Evolutionary conservation across 2,888 invertebrate species (phyloP).

Genomic region (Mamestra brassicae): DNA sequence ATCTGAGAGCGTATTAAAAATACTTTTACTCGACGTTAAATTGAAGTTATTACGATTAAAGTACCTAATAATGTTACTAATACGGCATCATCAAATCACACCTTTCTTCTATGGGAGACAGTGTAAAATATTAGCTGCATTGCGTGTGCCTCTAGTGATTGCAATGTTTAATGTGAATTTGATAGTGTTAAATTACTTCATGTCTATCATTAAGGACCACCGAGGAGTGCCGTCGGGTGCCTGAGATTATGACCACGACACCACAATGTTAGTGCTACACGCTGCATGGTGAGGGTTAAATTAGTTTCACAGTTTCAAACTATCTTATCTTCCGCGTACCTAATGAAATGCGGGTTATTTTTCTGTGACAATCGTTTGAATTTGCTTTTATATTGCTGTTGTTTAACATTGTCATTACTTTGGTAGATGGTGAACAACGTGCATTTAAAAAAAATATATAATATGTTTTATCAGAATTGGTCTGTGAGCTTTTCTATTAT

Average conservation of each 20-base stretch:
- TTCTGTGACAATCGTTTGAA: conserved; percentile 11
- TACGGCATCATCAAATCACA: conserved; percentile 24
- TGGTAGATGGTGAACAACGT: too few species aligned
- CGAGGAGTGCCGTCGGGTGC: conserved; percentile 48
- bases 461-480: background rate
- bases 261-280: conserved; percentile 33
- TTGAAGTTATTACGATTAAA: conserved; percentile 13
- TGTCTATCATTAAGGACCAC: conserved; percentile 65
- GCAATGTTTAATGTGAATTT: conserved; percentile 65
- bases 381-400: conserved; percentile 9
- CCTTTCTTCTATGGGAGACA: conserved; percentile 47
- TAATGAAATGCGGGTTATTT: conserved; percentile 58
- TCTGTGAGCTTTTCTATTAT: background rate
- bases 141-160: conserved; percentile 42
- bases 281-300: conserved; percentile 33
- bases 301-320: conserved; percentile 49
- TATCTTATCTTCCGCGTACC: conserved; percentile 49
- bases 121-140: conserved; percentile 28
- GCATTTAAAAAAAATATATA: background rate
- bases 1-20: background rate
- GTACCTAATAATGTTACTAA: conserved; percentile 36
- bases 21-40: background rate
- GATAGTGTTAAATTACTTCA: conserved; percentile 61
- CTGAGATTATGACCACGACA: conserved; percentile 32
- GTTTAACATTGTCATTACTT: conserved; percentile 8